Percentiles rank a stretch among this genome's conserved stretches.
These are phyloP conservation scores for Eristalis tenax DNA, from an alignment of 2,888 invertebrate species.

Conservation along the genomic window DNA sequence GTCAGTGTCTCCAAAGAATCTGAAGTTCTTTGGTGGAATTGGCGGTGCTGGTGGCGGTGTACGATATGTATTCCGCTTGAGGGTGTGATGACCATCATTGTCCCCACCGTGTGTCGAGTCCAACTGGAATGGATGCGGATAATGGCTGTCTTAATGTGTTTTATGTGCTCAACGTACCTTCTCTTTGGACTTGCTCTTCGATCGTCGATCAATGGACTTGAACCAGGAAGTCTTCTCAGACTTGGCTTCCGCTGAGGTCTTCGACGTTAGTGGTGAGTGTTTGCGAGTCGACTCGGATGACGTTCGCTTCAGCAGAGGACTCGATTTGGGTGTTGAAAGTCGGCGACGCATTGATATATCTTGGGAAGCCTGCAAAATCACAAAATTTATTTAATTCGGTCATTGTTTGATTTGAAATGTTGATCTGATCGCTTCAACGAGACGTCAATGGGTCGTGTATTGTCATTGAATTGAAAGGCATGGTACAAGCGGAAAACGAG, in stretches of 20 bases:
- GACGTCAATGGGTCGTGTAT: no score
- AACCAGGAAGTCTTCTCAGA: slow-evolving; percentile 87
- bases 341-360: slow-evolving; percentile 88
- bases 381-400: no score
- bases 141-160: background rate
- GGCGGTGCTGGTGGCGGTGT: slow-evolving; percentile 73
- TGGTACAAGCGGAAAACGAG: no score
- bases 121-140: slow-evolving; percentile 72
- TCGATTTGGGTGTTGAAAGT: slow-evolving; percentile 88
- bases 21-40: slow-evolving; percentile 84
- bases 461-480: no score
- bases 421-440: no score
- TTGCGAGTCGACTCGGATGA: slow-evolving; percentile 80
- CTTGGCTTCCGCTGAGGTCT: slow-evolving; percentile 80
- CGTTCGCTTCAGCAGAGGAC: slow-evolving; percentile 85
- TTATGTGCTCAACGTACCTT: slow-evolving; percentile 73
- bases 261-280: slow-evolving; percentile 81
- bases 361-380: slow-evolving; percentile 66
- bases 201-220: slow-evolving; percentile 88
- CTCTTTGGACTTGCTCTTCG: slow-evolving; percentile 85
- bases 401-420: no score
- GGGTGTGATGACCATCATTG: slow-evolving; percentile 72
- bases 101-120: slow-evolving; percentile 75
- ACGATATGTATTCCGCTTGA: slow-evolving; percentile 48
- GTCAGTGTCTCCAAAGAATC: slow-evolving; percentile 93